These are phyloP conservation scores for Aleiodes testaceus DNA, from an alignment of 2,888 invertebrate species.

Conservation along the genomic window DNA sequence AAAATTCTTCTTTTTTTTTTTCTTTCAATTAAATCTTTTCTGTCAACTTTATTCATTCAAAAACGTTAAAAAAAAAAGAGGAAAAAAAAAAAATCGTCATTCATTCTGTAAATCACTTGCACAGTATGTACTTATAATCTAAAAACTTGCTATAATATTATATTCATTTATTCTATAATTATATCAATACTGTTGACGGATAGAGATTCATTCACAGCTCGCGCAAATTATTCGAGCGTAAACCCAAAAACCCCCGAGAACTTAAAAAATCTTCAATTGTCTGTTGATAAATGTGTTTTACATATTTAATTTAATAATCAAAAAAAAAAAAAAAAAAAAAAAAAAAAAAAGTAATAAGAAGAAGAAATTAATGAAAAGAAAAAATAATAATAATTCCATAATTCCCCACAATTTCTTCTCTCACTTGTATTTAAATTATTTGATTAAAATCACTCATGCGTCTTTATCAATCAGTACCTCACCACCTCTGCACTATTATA, in stretches of 20 bases:
- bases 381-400: too few species aligned
- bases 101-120: conserved; percentile 60
- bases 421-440: neutral
- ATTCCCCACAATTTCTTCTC: neutral
- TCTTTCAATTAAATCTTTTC: too few species aligned
- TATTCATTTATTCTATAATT: conserved; percentile 73
- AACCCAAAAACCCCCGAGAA: conserved; percentile 24
- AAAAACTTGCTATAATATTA: conserved; percentile 70
- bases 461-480: conserved; percentile 6
- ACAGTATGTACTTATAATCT: conserved; percentile 67
- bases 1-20: neutral
- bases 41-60: conserved; percentile 44
- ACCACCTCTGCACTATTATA: conserved; percentile 7
- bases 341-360: neutral
- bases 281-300: neutral
- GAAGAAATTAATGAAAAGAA: too few species aligned
- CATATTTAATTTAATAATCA: neutral
- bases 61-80: too few species aligned
- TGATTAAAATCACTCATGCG: conserved; percentile 20
- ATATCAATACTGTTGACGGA: conserved; percentile 74
- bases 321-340: neutral
- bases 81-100: conserved; percentile 40
- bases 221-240: conserved; percentile 51
- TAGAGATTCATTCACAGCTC: conserved; percentile 73
- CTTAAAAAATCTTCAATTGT: conserved; percentile 21